Evolutionary conservation across 1,140 invertebrate genomes (phyloP), one percentile per base, ranked within the genome.

Genomic region (Drosophila santomea): DNA sequence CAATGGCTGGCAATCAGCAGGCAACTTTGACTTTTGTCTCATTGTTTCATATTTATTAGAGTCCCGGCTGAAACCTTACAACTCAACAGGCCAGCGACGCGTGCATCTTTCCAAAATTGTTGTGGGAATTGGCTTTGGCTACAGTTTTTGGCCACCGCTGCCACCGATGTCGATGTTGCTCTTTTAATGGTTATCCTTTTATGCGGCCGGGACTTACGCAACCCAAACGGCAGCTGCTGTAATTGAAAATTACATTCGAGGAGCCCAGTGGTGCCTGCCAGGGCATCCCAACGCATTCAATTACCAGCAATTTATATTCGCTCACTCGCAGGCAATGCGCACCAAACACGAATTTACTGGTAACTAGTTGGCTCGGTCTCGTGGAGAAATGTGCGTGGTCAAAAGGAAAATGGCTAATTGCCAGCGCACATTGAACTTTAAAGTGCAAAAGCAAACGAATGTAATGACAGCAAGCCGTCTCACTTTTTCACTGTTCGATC

Each of bases 41-140:
- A 89, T 89, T 89, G 84, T 89, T 80, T 89, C 85, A 86, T 88
- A 86, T 86, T 86, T 88, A 85, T 86, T 86, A 80, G 82, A 86
- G 74, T 82, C 51, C 56, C 48, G 48, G 39, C 57, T 36, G 25
- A 39, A 73, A 73, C 67, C 59, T 78, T 60, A 75, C 63, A 80
- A 66, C 67, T 79, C 85, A 85, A 86, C 81, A 84, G 74, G 82
- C 78, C 72, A 63, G 66, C 56, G 69, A 83, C 83, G 83, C 80
- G 80, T 88, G 83, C 83, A 86, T 86, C 83, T 86, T 84, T 81
- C 59, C 77, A 45, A 79, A 78, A 69, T 73, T 73, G 83, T 62
- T 88, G 84, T 89, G 85, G 84, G 84, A 89, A 89, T 83, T 72
- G 77, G 77, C 60, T 69, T 64, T 39, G 54, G 51, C 36, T 41